phyloP scores from a whole-genome alignment of 2,888 invertebrate genomes.

The Formica aserva region DNA sequence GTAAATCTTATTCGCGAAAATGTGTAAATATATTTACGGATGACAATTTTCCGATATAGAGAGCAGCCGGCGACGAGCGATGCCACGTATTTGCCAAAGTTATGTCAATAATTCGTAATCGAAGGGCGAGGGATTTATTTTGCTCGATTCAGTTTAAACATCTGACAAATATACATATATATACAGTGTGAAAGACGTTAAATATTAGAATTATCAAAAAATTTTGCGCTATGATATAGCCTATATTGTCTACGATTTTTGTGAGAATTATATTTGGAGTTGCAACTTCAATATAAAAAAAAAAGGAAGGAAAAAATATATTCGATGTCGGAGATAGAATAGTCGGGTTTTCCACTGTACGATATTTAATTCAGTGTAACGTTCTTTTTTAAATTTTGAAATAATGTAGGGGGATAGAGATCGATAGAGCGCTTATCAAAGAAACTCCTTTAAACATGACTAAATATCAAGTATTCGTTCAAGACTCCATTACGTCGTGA shows the following conservation, averaged over 20 bases:
- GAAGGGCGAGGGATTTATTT: slow-evolving; percentile 35
- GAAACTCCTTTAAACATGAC: background rate
- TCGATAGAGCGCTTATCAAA: slow-evolving; percentile 25
- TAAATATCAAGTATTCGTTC: slow-evolving; percentile 8
- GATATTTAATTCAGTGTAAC: slow-evolving; percentile 18
- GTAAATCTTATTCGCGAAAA: slow-evolving; percentile 19
- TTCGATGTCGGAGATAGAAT: slow-evolving; percentile 7
- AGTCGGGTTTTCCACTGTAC: slow-evolving; percentile 20
- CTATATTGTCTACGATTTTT: background rate
- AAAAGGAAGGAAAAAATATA: background rate
- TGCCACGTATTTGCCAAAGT: slow-evolving; percentile 33
- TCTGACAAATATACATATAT: background rate
- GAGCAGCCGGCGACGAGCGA: background rate
- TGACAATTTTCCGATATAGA: background rate
- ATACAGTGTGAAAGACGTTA: background rate
- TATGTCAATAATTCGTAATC: slow-evolving; percentile 22
- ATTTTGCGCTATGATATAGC: background rate
- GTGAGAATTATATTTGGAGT: slow-evolving; percentile 5
- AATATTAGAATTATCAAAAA: background rate
- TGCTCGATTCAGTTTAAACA: slow-evolving; percentile 18
- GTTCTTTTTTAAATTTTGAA: slow-evolving; percentile 9
- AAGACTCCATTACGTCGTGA: slow-evolving; percentile 14
- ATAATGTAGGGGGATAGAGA: slow-evolving; percentile 12
- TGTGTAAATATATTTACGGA: slow-evolving; percentile 14
- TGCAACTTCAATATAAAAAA: slow-evolving; percentile 17